Evolutionary conservation across 2,113 vertebrate species (phyloP).

Genomic region (Oreochromis niloticus): DNA sequence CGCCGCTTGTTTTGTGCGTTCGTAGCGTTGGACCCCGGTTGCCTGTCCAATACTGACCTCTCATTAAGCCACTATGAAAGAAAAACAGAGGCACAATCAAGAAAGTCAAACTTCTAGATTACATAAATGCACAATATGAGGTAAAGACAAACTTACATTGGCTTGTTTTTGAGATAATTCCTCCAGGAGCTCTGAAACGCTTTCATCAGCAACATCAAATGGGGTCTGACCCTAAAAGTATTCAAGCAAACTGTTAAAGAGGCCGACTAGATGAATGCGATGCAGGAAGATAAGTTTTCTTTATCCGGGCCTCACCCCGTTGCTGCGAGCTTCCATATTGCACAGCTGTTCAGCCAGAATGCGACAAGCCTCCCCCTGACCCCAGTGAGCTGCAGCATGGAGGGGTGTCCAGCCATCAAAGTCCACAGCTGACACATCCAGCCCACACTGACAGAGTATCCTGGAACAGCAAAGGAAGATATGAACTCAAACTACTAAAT

Average conservation of each 20-base stretch:
- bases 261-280: fast-evolving
- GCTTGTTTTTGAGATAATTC: slow-evolving; percentile 82
- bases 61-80: slow-evolving; percentile 66
- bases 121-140: background rate
- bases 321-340: slow-evolving; percentile 88
- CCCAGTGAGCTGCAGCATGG: slow-evolving; percentile 92
- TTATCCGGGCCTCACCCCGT: slow-evolving; percentile 76
- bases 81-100: background rate
- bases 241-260: background rate
- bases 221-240: slow-evolving; percentile 82
- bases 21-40: slow-evolving; percentile 41
- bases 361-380: slow-evolving; percentile 85
- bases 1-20: slow-evolving; percentile 55
- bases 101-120: background rate
- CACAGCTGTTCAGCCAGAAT: slow-evolving; percentile 88
- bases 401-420: slow-evolving; percentile 92
- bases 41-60: slow-evolving; percentile 57
- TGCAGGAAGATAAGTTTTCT: background rate
- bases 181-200: slow-evolving; percentile 75
- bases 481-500: background rate
- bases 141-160: slow-evolving; percentile 61
- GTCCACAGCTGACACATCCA: slow-evolving; percentile 84
- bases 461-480: slow-evolving; percentile 40
- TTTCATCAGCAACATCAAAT: slow-evolving; percentile 86
- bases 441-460: slow-evolving; percentile 87